phyloP scores from a whole-genome alignment of 2,888 invertebrate genomes.

The Xylota segnis region DNA sequence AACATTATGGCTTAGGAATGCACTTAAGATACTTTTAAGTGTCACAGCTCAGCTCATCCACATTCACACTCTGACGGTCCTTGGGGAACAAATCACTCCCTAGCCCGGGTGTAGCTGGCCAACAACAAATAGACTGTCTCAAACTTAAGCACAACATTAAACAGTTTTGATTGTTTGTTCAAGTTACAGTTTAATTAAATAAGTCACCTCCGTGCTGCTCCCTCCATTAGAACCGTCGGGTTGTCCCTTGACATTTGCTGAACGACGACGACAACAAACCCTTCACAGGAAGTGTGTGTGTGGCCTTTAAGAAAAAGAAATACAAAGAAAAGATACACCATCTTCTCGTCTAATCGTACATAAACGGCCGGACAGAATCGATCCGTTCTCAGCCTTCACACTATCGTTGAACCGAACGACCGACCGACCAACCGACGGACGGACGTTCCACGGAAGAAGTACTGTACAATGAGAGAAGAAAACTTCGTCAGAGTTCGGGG shows the following conservation, averaged over 20 bases:
- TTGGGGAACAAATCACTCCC: not conserved
- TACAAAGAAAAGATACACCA: slow-evolving; percentile 4
- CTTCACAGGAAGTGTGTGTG: slow-evolving; percentile 30
- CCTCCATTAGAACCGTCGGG: slow-evolving; percentile 34
- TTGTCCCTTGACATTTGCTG: slow-evolving; percentile 35
- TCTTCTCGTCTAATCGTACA: not conserved
- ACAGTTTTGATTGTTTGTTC: slow-evolving; percentile 73
- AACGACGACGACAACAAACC: slow-evolving; percentile 20
- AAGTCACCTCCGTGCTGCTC: slow-evolving; percentile 23
- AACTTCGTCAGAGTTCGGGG: slow-evolving; percentile 52
- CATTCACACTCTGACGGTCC: slow-evolving; percentile 11
- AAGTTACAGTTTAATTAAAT: slow-evolving; percentile 76
- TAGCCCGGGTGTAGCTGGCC: not conserved
- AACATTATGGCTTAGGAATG: slow-evolving; percentile 19
- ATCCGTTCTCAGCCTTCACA: slow-evolving; percentile 41
- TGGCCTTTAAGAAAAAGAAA: slow-evolving; percentile 38
- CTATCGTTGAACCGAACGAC: no score
- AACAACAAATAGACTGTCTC: slow-evolving; percentile 37
- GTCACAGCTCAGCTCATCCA: not conserved
- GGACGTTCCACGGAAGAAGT: not conserved
- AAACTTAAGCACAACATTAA: slow-evolving; percentile 70
- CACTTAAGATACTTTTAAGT: slow-evolving; percentile 40
- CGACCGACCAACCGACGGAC: no score
- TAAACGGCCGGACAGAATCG: slow-evolving; percentile 26
- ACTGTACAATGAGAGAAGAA: slow-evolving; percentile 7